Base-by-base conservation (phyloP, 2,888 invertebrate genomes). In the Drosophila subsilvestris region DNA sequence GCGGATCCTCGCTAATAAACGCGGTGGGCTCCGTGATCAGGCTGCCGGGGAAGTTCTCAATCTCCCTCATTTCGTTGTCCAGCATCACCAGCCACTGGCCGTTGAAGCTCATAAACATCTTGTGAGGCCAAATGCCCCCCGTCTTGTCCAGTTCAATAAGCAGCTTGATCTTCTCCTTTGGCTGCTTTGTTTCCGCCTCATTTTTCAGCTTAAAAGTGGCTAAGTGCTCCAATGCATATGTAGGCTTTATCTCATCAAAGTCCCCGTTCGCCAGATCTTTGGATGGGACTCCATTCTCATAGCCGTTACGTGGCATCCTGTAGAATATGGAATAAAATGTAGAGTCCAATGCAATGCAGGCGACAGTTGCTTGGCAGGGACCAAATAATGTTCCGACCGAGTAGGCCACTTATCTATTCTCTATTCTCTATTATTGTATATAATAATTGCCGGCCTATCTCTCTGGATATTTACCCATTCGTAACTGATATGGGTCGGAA, bases 121-220 rank as follows among this genome's bases (percentile, higher is more conserved):
- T 98, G 92, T 98, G 98, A 67, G 99, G 98, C 98, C 99, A 99
- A 91, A 99, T 98, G 72, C 99, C 99, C 91, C 97, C 97, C 50
- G 96, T 96, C 92, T 97, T 97, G 93, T 98, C 98, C 86, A 98
- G 93, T 91, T 97, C 97, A 68, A 98, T 94, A 71, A 99, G 94
- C 55, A 98, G 94, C 59, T 98, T 94, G 95, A 99, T 97, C 72
- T 98, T 98, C 91, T 98, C 98, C 18, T 96, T 96, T 1, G 98
- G 97, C 92, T 96, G 96, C 74, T 96, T 95, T 83, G 97, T 96
- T 78, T 97, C 97, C 32, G 95, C 95, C 92, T 97, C 97, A 88
- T 96, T 94, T 77, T 97, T 97, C 76, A 98, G 97, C 48, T 98
- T 98, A 93, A 99, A 99, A 29, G 99, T 99, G 80, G 99, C 99